phyloP scores from a whole-genome alignment of 2,113 vertebrate species.

The Coptodon bakossiorum region DNA sequence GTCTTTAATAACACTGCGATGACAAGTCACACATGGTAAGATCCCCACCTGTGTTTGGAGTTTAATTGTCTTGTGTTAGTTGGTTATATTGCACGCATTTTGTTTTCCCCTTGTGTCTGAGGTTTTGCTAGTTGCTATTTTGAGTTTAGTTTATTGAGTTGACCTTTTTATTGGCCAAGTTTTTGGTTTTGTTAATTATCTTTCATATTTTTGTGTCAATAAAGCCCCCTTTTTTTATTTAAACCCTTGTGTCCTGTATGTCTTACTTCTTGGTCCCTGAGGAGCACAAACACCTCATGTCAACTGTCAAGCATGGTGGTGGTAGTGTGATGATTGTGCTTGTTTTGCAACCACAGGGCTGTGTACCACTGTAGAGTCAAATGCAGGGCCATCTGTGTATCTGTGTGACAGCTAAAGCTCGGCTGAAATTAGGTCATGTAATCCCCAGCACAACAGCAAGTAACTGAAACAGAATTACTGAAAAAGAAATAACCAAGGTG shows the following conservation, averaged over 20 bases:
- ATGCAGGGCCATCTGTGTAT: background rate
- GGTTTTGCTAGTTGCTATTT: background rate
- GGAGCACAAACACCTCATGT: background rate
- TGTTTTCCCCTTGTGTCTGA: background rate
- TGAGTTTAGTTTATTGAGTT: background rate
- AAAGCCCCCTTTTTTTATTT: fast-evolving
- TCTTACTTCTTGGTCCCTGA: background rate
- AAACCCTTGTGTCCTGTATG: background rate
- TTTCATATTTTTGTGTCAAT: background rate
- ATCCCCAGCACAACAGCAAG: background rate
- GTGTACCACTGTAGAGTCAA: background rate
- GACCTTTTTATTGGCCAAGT: background rate
- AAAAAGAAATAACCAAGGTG: background rate
- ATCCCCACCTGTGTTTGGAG: background rate
- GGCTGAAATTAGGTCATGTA: background rate
- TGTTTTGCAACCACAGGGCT: background rate
- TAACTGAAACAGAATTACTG: background rate
- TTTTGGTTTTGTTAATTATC: background rate
- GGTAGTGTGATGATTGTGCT: background rate
- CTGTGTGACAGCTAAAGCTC: background rate
- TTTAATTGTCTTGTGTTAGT: background rate
- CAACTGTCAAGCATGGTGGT: background rate
- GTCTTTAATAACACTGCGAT: background rate
- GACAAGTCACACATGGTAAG: background rate
- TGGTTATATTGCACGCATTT: background rate